These are phyloP conservation scores for Sarcophaga subvicina DNA, from an alignment of 2,888 invertebrate species.

Conservation along the genomic window DNA sequence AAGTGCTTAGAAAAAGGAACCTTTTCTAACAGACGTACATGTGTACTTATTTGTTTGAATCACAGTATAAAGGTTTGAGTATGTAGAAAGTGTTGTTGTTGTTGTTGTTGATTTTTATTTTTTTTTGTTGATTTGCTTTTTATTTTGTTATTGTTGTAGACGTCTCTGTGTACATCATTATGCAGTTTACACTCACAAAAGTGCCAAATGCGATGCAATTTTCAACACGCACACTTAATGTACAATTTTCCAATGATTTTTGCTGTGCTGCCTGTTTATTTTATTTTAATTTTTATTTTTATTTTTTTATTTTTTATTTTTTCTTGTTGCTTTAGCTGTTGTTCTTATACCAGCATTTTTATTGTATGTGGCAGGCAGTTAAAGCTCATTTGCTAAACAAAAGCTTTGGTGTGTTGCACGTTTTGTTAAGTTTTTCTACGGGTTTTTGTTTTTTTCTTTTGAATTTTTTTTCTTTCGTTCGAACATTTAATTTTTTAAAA, in stretches of 20 bases:
- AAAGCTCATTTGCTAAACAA: slow-evolving; percentile 35
- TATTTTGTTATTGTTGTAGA: neutral
- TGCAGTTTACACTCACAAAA: slow-evolving; percentile 68
- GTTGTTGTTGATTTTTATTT: neutral
- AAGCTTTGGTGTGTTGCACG: slow-evolving; percentile 42
- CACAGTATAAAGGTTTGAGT: slow-evolving; percentile 4
- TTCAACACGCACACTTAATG: slow-evolving; percentile 68
- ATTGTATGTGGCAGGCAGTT: slow-evolving; percentile 29
- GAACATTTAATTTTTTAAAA: slow-evolving; percentile 53
- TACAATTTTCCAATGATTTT: slow-evolving; percentile 40
- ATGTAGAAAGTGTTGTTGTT: neutral
- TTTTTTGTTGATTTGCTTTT: neutral
- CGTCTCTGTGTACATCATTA: slow-evolving; percentile 56
- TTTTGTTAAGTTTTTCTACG: slow-evolving; percentile 25
- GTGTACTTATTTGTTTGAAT: slow-evolving; percentile 1
- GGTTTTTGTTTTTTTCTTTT: neutral
- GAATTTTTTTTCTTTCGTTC: neutral
- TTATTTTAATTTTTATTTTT: slow-evolving; percentile 5
- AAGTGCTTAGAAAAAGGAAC: too few relatives aligned
- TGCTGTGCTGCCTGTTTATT: neutral
- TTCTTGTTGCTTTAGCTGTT: neutral
- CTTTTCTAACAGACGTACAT: too few relatives aligned
- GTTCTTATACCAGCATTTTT: slow-evolving; percentile 12
- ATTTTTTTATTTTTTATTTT: neutral
- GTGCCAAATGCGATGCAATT: slow-evolving; percentile 69